A percentile compares a stretch with the other conserved stretches of the same genome.
Evolutionary conservation across 2,888 invertebrate species (phyloP).

Genomic region (Sminthurides aquaticus): DNA sequence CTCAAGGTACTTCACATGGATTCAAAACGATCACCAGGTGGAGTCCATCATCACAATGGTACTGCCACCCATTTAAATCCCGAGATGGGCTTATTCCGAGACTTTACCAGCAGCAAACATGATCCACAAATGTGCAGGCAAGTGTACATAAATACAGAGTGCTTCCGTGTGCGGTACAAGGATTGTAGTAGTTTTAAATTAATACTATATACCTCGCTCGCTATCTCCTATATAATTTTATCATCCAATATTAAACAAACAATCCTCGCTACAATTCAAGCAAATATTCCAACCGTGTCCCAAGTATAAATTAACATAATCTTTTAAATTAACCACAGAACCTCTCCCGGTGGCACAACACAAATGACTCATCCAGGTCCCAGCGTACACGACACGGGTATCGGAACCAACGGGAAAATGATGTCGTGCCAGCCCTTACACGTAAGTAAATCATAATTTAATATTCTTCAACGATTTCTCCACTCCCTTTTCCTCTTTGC

Average conservation of each 20-base stretch:
- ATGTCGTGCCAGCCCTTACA: background rate
- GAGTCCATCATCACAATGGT: constrained; percentile 2
- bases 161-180: no score
- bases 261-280: no score
- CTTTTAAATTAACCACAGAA: no score
- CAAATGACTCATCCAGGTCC: constrained; percentile 1
- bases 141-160: no score
- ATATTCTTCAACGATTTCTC: constrained; percentile 2
- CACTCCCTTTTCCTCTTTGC: background rate
- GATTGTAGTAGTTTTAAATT: no score
- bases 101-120: background rate
- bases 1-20: constrained; percentile 5
- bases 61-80: background rate
- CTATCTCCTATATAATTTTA: no score
- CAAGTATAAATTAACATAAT: no score
- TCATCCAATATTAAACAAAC: no score
- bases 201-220: no score
- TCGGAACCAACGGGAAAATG: background rate
- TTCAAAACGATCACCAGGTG: background rate
- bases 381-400: background rate
- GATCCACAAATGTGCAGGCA: background rate
- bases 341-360: constrained; percentile 1
- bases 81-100: background rate
- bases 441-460: constrained; percentile 4
- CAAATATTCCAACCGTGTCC: no score